These are phyloP conservation scores for Parazoanthus darwini DNA, from an alignment of 92 coral and sea anemone genomes.

Conservation along the genomic window DNA sequence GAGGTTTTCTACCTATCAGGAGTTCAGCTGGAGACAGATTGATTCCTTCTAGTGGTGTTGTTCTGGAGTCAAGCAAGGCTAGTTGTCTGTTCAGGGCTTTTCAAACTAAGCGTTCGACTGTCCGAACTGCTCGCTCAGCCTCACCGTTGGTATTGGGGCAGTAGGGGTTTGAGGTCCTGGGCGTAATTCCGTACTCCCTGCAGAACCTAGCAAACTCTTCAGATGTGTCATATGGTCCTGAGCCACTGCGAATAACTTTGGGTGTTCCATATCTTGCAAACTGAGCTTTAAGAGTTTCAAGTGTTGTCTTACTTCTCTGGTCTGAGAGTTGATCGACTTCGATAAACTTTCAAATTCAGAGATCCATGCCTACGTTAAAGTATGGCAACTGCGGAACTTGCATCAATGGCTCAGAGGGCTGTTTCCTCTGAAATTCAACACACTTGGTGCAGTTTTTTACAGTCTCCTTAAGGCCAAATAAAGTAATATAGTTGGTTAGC, in stretches of 20 bases:
- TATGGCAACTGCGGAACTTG: slow-evolving; percentile 32
- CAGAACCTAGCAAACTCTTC: slow-evolving; percentile 34
- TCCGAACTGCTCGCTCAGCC: slow-evolving; percentile 46
- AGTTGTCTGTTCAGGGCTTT: slow-evolving; percentile 41
- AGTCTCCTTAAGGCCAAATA: slow-evolving; percentile 26
- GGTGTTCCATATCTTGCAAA: slow-evolving; percentile 52
- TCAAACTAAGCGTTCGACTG: slow-evolving; percentile 27
- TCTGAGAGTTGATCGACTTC: slow-evolving; percentile 48
- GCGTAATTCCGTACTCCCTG: slow-evolving; percentile 13
- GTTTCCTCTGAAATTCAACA: slow-evolving; percentile 41
- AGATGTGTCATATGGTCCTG: slow-evolving; percentile 42
- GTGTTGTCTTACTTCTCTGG: slow-evolving; percentile 28
- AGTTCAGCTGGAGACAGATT: slow-evolving; percentile 51
- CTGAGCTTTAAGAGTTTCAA: slow-evolving; percentile 45
- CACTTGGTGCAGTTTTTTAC: slow-evolving; percentile 39
- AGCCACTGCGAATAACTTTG: slow-evolving; percentile 41
- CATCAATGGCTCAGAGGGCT: slow-evolving; percentile 35
- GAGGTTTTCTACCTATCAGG: slow-evolving; percentile 45
- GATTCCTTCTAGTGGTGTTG: slow-evolving; percentile 47
- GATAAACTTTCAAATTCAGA: slow-evolving; percentile 40
- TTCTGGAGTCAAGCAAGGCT: slow-evolving; percentile 49
- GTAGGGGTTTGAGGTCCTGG: slow-evolving; percentile 6
- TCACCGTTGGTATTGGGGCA: slow-evolving; percentile 35
- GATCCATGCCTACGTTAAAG: slow-evolving; percentile 42
- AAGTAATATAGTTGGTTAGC: no score